Base-by-base conservation (phyloP, 2,888 invertebrate genomes). In the Arrhopalites spinosus region DNA sequence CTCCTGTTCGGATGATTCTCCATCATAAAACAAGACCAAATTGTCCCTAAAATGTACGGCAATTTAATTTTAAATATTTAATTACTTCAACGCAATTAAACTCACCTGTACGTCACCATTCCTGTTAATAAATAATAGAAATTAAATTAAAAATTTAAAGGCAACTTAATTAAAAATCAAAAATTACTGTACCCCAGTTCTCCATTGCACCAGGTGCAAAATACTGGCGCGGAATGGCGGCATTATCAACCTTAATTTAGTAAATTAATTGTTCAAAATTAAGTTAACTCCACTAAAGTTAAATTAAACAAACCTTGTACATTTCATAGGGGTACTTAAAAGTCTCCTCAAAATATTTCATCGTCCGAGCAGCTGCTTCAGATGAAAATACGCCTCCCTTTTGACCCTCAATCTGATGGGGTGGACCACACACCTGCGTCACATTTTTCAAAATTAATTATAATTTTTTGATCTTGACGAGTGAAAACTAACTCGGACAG, bases 221-320 rank as follows among this genome's bases (percentile, higher is more conserved):
- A 59, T 78, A 71, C 1, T 15, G 15, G 7, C 25, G 11, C 11
- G 80, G 78, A 23, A 80, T 64, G 5, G 77, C 56, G n/a, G 79
- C 76, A 36, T 78, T 77, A 45, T 82, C 82, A 77, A 82, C 79
- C 75, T 82, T 82, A 1, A 23, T n/a, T n/a, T n/a, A n/a, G n/a
- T n/a, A n/a, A n/a, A n/a, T n/a, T n/a, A n/a, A n/a, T n/a, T n/a
- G n/a, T n/a, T n/a, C n/a, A n/a, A n/a, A n/a, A n/a, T n/a, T n/a
- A n/a, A n/a, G n/a, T n/a, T n/a, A n/a, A n/a, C n/a, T n/a, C n/a
- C n/a, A n/a, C n/a, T n/a, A n/a, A n/a, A n/a, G n/a, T n/a, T n/a
- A n/a, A n/a, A n/a, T n/a, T n/a, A n/a, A n/a, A n/a, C n/a, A n/a
- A n/a, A n/a, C n/a, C n/a, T n/a, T n/a, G n/a, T n/a, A n/a, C 27